Percentiles rank a stretch among this genome's conserved stretches.
Evolutionary conservation across 2,888 invertebrate species (phyloP).

Genomic region (Lamellibrachia columna): DNA sequence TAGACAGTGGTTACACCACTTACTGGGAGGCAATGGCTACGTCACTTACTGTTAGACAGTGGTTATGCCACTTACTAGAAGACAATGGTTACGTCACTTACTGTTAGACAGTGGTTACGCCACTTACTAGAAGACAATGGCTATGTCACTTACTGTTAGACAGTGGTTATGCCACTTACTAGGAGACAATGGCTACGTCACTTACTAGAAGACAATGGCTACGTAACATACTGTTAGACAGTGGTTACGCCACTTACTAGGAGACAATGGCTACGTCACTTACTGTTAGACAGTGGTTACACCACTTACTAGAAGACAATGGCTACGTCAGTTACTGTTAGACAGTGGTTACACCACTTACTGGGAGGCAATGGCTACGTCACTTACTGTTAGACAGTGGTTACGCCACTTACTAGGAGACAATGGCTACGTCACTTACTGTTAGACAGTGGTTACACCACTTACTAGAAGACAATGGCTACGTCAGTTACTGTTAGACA

Average conservation of each 20-base stretch:
- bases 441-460: not conserved
- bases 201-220: conserved; percentile 92
- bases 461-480: not conserved
- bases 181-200: conserved; percentile 39
- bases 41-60: not conserved
- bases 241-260: too few relatives aligned
- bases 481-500: not conserved
- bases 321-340: too few relatives aligned
- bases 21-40: not conserved
- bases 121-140: too few relatives aligned
- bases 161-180: conserved; percentile 69
- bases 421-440: not conserved
- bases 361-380: not conserved
- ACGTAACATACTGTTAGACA: conserved; percentile 72
- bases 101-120: too few relatives aligned
- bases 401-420: conserved; percentile 75
- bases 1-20: not conserved
- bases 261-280: too few relatives aligned
- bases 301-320: too few relatives aligned
- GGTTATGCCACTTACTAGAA: too few relatives aligned
- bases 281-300: too few relatives aligned
- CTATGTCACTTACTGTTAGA: conserved; percentile 73
- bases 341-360: not conserved
- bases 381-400: conserved; percentile 91
- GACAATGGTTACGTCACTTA: too few relatives aligned